These are phyloP conservation scores for Formicarius rufipectus DNA, from an alignment of 2,113 vertebrate species.

Conservation along the genomic window DNA sequence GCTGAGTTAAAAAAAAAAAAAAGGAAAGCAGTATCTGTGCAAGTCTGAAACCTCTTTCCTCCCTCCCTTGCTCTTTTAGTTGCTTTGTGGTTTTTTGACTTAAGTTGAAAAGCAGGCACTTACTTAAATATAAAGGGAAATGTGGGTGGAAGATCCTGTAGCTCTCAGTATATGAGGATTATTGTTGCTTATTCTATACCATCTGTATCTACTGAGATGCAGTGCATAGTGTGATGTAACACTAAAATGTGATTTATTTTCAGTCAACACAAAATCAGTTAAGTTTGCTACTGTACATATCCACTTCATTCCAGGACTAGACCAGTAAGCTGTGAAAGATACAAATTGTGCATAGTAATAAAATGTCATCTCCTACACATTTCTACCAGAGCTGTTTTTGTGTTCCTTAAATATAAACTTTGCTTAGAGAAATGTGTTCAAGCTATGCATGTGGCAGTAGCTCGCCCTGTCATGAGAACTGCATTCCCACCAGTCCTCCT, in stretches of 20 bases:
- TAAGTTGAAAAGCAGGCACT: not conserved
- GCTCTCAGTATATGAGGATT: not conserved
- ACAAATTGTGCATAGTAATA: constrained; percentile 19
- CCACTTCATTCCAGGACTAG: not conserved
- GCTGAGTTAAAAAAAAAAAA: not conserved
- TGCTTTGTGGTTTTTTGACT: not conserved
- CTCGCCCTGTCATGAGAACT: not conserved
- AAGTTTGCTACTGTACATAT: not conserved
- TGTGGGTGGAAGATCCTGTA: not conserved
- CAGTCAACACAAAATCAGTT: not conserved
- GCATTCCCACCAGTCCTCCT: not conserved
- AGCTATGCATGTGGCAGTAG: not conserved
- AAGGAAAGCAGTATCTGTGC: not conserved
- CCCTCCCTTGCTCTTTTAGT: not conserved
- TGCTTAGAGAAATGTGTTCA: not conserved
- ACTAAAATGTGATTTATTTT: constrained; percentile 42
- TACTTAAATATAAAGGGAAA: not conserved
- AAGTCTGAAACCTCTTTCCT: not conserved
- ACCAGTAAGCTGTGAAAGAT: constrained; percentile 37
- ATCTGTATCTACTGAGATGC: not conserved
- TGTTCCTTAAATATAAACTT: not conserved
- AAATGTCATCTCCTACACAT: not conserved
- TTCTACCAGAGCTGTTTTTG: not conserved
- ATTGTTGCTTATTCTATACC: not conserved
- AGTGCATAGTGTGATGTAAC: not conserved